Conservation (phyloP, 2,888 invertebrate species). For the Heliothis peltigera region DNA sequence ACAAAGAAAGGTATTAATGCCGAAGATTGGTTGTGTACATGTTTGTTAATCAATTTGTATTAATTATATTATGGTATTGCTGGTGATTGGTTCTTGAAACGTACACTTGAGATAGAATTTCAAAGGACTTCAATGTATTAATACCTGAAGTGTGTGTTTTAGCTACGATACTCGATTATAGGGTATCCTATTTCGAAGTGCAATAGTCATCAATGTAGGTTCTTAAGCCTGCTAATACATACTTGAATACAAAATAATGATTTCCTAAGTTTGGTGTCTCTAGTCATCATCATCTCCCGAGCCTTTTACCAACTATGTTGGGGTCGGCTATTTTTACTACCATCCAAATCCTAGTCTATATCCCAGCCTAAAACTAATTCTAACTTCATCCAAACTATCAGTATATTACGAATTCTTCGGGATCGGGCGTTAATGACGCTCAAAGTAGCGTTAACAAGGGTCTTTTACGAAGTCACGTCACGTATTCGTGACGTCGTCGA, state of each 20-base stretch:
- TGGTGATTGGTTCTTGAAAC: constrained; percentile 23
- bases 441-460: constrained; percentile 64
- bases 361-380: constrained; percentile 34
- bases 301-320: too few species aligned
- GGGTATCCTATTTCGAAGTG: too few species aligned
- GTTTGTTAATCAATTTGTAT: constrained; percentile 60
- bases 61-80: constrained; percentile 50
- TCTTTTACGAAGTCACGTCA: constrained; percentile 60
- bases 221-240: too few species aligned
- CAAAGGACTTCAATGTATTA: constrained; percentile 7
- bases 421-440: constrained; percentile 62
- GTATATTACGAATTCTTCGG: constrained; percentile 44
- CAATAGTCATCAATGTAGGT: too few species aligned
- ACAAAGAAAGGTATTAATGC: constrained; percentile 57
- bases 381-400: constrained; percentile 46
- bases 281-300: too few species aligned
- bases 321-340: background rate
- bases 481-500: constrained; percentile 46
- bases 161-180: background rate
- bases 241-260: too few species aligned
- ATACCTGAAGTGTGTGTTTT: background rate
- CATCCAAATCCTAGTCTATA: background rate
- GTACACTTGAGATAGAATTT: constrained; percentile 13
- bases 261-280: too few species aligned
- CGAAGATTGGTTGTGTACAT: constrained; percentile 37